These are phyloP conservation scores for Dione vanillae DNA, from an alignment of 2,888 invertebrate genomes.

Conservation along the genomic window DNA sequence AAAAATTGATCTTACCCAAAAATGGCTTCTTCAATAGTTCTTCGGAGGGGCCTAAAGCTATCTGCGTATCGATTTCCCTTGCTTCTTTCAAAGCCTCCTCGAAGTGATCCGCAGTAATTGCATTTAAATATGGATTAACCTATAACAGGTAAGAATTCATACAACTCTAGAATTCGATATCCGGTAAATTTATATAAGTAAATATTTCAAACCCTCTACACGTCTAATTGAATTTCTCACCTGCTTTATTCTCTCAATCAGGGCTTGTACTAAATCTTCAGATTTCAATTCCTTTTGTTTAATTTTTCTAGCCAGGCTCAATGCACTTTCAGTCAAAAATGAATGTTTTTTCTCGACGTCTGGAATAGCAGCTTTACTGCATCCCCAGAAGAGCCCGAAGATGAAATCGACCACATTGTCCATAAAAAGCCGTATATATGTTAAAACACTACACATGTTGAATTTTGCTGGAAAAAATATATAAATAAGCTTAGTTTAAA, in stretches of 20 bases:
- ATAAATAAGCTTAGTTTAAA: no score
- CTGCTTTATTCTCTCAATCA: constrained; percentile 90
- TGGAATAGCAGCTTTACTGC: constrained; percentile 63
- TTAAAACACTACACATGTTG: constrained; percentile 47
- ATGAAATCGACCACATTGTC: constrained; percentile 71
- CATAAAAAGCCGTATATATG: constrained; percentile 60
- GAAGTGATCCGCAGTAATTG: constrained; percentile 91
- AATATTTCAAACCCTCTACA: not conserved
- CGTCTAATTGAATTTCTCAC: constrained; percentile 58
- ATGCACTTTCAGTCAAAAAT: constrained; percentile 85
- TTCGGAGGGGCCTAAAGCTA: constrained; percentile 85
- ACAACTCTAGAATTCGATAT: no score
- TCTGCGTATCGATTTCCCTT: constrained; percentile 87
- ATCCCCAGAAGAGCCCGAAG: constrained; percentile 74
- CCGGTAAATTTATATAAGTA: not conserved
- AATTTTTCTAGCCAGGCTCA: constrained; percentile 87
- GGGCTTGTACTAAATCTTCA: constrained; percentile 88
- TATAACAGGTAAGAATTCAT: constrained; percentile 46
- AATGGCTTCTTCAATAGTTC: constrained; percentile 89
- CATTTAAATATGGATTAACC: constrained; percentile 90
- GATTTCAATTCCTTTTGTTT: constrained; percentile 86
- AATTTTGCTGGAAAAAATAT: constrained; percentile 4
- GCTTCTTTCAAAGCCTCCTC: constrained; percentile 91
- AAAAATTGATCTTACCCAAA: constrained; percentile 87
- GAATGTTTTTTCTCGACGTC: constrained; percentile 66